phyloP scores from a whole-genome alignment of 2,888 invertebrate species.

The Nipponacmea schrenckii region DNA sequence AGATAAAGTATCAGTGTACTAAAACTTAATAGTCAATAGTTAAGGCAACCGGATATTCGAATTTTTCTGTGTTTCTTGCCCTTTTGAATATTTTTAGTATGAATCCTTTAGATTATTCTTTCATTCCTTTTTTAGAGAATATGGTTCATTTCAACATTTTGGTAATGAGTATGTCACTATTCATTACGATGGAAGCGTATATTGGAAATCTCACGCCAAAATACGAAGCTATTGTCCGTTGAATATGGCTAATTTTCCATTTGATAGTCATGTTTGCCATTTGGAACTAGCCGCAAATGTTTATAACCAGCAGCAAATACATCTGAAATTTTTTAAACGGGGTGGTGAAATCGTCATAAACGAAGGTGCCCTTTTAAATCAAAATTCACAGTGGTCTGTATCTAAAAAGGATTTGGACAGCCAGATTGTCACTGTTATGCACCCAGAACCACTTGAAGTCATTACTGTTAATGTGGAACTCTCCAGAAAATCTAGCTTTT shows the following conservation, averaged over 20 bases:
- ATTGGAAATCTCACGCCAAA: constrained; percentile 24
- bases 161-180: constrained; percentile 19
- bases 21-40: too few species aligned
- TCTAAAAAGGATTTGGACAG: constrained; percentile 8
- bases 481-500: constrained; percentile 18
- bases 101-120: too few species aligned
- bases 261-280: constrained; percentile 22
- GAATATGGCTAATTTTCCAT: constrained; percentile 26
- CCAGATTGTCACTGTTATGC: constrained; percentile 10
- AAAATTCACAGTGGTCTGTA: constrained; percentile 1
- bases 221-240: constrained; percentile 19
- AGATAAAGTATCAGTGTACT: too few species aligned
- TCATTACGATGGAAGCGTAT: constrained; percentile 18
- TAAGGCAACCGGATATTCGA: too few species aligned
- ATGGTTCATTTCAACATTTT: constrained; percentile 15
- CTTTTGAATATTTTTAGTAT: too few species aligned
- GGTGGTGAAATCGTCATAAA: not conserved
- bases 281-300: constrained; percentile 13
- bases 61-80: too few species aligned
- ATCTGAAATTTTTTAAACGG: constrained; percentile 18
- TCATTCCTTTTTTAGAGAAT: constrained; percentile 20
- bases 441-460: constrained; percentile 19
- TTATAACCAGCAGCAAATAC: constrained; percentile 20
- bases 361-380: not conserved
- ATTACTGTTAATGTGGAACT: constrained; percentile 17